Evolutionary conservation across 2,113 vertebrate genomes (phyloP), one percentile per base, ranked within the genome.

Genomic region (Numida meleagris): DNA sequence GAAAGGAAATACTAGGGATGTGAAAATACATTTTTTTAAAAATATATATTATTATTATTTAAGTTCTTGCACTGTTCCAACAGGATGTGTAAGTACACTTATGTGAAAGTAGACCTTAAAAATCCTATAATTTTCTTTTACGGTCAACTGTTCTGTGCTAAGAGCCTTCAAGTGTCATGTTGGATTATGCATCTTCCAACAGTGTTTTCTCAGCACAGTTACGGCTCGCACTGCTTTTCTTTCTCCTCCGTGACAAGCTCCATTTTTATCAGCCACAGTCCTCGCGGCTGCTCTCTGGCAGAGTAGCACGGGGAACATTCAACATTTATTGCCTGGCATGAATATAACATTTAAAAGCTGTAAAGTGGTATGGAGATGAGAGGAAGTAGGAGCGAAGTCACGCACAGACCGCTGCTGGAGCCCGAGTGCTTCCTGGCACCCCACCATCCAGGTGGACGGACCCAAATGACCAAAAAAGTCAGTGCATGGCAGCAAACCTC

Each of bases 331-430:
- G 70, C 61, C 31, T 81, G 27, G 59, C 82, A 71, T 51, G 38
- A 88, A 89, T 93, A 36, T 74, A 80, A 40, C 80, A 65, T 85
- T 91, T 86, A 65, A 88, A 86, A 78, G 79, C 72, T 62, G 38
- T 43, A 27, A 81, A 93, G 66, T 6, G 12, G 43, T 50, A 18
- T 18, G 77, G 77, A 84, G 74, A 50, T 66, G 58, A 73, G 88
- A 67, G 65, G 59, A 45, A 87, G 13, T 25, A 13, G 33, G 5
- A 40, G 33, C 77, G 68, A 2, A 42, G 76, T 73, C 0, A 0
- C 24, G 3, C 42, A 36, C 45, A 65, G 58, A 14, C 48, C 66
- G n/a, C 79, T 89, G 42, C 74, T 38, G 23, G 58, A 55, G 27
- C 25, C 62, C 74, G 38, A 31, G 36, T 34, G 45, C 68, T 45